Evolutionary conservation across 2,888 invertebrate species (phyloP), one percentile per base, ranked within the genome.

Genomic region (Drosophila koepferae): DNA sequence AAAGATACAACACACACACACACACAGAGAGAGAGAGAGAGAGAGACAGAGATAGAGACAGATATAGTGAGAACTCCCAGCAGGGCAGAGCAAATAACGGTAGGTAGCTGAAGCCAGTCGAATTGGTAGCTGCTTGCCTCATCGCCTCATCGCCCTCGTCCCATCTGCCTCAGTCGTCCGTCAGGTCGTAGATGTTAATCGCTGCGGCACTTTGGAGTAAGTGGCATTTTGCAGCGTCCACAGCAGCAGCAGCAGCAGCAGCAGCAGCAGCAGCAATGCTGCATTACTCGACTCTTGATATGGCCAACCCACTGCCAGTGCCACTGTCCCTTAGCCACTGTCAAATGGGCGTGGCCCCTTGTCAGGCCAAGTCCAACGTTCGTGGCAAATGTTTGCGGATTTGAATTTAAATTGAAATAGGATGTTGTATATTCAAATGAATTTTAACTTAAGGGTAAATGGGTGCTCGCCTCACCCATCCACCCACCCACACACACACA

Each of bases 321-420:
- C 31, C 31, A n/a, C 49, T 71, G 72, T 71, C 79, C 79, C 59
- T 73, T 58, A 48, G 64, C 51, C 53, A 61, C 61, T 38, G 28
- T 34, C 44, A 31, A 18, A 56, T 72, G 81, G 83, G 88, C 83
- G 88, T 83, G 81, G 76, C 74, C 74, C 58, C 83, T 67, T 81
- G 86, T 78, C 86, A 87, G 87, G 76, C 65, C 63, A 69, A 80
- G 76, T 61, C 73, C 69, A 80, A 78, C 78, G 72, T 88, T 83
- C 75, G 80, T 81, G 82, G 89, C 81, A 78, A 86, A 88, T 91
- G 88, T 89, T 90, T 90, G 91, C 91, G 90, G 82, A 91, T 91
- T 91, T 91, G 91, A 91, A 91, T 91, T 91, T 91, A 91, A 91
- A 91, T 91, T 91, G 91, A 91, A 91, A 91, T 91, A 87, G 91